These are phyloP conservation scores for Thereva nobilitata DNA, from an alignment of 2,888 invertebrate species.

Conservation along the genomic window DNA sequence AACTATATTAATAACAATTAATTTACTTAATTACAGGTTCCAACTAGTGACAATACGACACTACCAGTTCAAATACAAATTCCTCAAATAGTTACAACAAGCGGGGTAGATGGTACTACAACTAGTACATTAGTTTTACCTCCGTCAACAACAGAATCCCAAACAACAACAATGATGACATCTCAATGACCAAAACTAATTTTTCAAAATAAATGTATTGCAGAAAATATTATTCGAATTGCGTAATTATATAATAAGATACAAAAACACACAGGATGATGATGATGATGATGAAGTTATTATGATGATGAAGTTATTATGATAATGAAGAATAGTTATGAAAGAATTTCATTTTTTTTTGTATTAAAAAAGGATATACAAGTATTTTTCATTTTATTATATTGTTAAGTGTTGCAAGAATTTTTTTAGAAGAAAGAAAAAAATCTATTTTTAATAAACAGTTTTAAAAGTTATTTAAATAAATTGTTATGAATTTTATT, in stretches of 20 bases:
- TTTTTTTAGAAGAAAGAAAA: conserved; percentile 18
- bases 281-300: conserved; percentile 6
- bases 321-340: too few relatives aligned
- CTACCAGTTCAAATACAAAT: conserved; percentile 70
- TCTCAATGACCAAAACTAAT: conserved; percentile 37
- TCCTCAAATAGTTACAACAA: conserved; percentile 58
- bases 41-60: conserved; percentile 64
- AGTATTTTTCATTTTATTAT: conserved; percentile 17
- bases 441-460: conserved; percentile 29
- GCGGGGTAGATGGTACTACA: conserved; percentile 39
- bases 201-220: conserved; percentile 25
- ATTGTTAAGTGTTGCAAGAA: conserved; percentile 25
- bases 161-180: conserved; percentile 33
- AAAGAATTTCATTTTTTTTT: too few relatives aligned
- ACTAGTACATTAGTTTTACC: conserved; percentile 45
- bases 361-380: too few relatives aligned
- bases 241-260: neutral
- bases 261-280: conserved; percentile 2
- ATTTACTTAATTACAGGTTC: conserved; percentile 58
- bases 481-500: too few relatives aligned
- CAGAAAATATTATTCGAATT: conserved; percentile 4
- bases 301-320: conserved; percentile 1
- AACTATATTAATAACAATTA: neutral
- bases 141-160: conserved; percentile 38
- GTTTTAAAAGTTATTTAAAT: neutral